Percentiles rank a stretch among this genome's conserved stretches.
phyloP scores from a whole-genome alignment of 2,113 vertebrate genomes.

The Ophthalmolycus amberensis region DNA sequence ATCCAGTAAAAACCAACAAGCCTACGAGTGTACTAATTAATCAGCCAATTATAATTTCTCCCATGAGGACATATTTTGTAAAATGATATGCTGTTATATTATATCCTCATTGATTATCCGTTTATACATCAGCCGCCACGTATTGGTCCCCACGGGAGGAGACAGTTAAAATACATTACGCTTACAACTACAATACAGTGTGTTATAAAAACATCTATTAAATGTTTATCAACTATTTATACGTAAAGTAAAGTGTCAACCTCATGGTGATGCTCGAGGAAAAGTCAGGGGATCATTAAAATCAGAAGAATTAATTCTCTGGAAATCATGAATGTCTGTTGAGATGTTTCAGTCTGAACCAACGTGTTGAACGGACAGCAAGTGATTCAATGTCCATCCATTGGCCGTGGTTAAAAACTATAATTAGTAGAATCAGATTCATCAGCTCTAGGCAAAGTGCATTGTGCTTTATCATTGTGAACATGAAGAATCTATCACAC shows the following conservation, averaged over 20 bases:
- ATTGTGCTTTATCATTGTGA: background rate
- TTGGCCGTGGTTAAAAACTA: background rate
- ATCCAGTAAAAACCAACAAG: background rate
- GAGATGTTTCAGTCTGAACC: background rate
- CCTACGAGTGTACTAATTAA: background rate
- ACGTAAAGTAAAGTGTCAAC: background rate
- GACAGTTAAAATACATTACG: background rate
- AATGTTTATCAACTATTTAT: background rate
- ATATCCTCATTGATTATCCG: too few relatives aligned
- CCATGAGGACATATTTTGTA: too few relatives aligned
- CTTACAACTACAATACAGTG: background rate
- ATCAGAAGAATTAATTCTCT: background rate
- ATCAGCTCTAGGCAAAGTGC: conserved; percentile 21
- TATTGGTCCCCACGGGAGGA: background rate
- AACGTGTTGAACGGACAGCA: background rate
- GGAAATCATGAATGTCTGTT: background rate
- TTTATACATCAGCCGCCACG: too few relatives aligned
- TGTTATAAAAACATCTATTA: background rate
- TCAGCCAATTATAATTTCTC: too few relatives aligned
- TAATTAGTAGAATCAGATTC: conserved; percentile 4
- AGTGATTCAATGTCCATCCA: background rate
- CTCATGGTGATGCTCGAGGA: background rate
- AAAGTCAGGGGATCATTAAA: background rate
- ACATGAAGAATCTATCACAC: background rate
- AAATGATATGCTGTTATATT: too few relatives aligned